Conservation (phyloP, 2,113 vertebrate species). For the Mustela lutreola region DNA sequence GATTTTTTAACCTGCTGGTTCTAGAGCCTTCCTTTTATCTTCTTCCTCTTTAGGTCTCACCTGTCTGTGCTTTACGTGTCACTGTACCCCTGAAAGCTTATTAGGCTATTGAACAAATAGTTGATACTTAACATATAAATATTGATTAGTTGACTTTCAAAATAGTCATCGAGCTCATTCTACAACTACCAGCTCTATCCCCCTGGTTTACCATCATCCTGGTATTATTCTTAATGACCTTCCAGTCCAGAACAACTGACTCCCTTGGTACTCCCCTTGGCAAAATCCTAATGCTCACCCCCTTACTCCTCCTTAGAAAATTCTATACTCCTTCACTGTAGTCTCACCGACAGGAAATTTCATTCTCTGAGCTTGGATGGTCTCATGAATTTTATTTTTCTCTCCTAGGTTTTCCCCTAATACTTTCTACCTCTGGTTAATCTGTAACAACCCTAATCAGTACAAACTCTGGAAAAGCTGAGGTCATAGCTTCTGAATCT, state of each 20-base stretch:
- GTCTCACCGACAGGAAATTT: conserved; percentile 36
- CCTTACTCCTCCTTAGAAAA: conserved; percentile 7
- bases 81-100: background rate
- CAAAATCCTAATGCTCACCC: background rate
- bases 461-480: conserved; percentile 44
- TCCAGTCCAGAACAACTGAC: background rate
- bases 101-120: background rate
- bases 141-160: background rate
- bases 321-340: background rate
- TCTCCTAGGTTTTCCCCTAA: background rate
- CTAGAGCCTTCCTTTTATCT: background rate
- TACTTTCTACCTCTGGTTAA: conserved; percentile 30
- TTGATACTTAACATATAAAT: background rate
- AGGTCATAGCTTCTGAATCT: conserved; percentile 71
- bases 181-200: background rate
- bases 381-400: conserved; percentile 38
- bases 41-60: background rate
- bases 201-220: background rate
- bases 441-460: conserved; percentile 45
- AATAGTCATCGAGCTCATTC: background rate
- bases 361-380: background rate
- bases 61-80: background rate
- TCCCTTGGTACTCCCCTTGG: background rate
- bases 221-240: background rate
- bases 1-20: conserved; percentile 2